Percentiles rank a stretch among this genome's conserved stretches.
These are phyloP conservation scores for Amblyjoppa proteus DNA, from an alignment of 2,888 invertebrate species.

Conservation along the genomic window DNA sequence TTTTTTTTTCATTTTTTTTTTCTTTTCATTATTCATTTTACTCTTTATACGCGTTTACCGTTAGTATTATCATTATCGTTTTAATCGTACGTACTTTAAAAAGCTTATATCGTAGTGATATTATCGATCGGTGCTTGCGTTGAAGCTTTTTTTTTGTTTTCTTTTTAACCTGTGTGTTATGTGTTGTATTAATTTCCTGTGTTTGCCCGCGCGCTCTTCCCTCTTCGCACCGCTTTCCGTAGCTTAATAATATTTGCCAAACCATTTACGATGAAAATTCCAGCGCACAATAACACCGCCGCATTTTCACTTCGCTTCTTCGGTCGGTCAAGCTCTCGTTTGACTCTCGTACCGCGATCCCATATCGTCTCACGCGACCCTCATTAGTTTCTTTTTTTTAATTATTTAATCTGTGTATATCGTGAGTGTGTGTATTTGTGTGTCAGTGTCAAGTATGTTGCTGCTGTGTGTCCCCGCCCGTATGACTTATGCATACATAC, in stretches of 20 bases:
- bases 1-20: slow-evolving; percentile 49
- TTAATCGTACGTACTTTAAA: slow-evolving; percentile 79
- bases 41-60: slow-evolving; percentile 59
- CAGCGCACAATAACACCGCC: slow-evolving; percentile 23
- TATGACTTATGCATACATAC: slow-evolving; percentile 66
- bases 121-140: slow-evolving; percentile 82
- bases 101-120: slow-evolving; percentile 84
- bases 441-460: slow-evolving; percentile 49
- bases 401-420: slow-evolving; percentile 2
- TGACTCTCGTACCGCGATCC: slow-evolving; percentile 11
- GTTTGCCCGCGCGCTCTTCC: slow-evolving; percentile 32
- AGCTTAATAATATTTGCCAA: slow-evolving; percentile 46
- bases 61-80: slow-evolving; percentile 66
- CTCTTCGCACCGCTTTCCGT: slow-evolving; percentile 29
- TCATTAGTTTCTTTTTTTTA: neutral
- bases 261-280: slow-evolving; percentile 18
- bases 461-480: slow-evolving; percentile 28
- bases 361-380: neutral
- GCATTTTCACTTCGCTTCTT: slow-evolving; percentile 44
- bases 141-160: slow-evolving; percentile 74
- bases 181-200: slow-evolving; percentile 36
- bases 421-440: slow-evolving; percentile 50
- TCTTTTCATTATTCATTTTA: slow-evolving; percentile 49
- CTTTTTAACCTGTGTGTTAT: slow-evolving; percentile 64
- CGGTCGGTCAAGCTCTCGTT: neutral